Evolutionary conservation across 2,797 vertebrate genomes (phyloP), one percentile per base, ranked within the genome.

Genomic region (Kryptolebias ocellatus): DNA sequence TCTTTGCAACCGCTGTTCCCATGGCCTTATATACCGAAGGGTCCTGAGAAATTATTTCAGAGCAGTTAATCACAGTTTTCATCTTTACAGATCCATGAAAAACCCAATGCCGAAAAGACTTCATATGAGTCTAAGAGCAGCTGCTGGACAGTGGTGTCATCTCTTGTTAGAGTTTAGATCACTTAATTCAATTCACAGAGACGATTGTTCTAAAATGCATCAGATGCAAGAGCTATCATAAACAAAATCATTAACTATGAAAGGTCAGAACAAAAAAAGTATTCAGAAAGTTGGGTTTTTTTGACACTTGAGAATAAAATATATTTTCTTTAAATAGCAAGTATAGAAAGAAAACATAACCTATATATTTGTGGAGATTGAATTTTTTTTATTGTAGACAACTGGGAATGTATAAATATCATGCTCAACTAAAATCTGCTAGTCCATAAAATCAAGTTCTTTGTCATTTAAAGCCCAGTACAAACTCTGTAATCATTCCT

Each of bases 41-140:
- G 90, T 88, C 89, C 87, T 91, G 90, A 91, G 91, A 92, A 92
- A 82, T 86, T 8, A 77, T 81, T 80, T 81, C 59, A 75, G 63
- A 73, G 72, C 18, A 24, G 71, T 85, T 84, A 67, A 85, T 89
- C 83, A 78, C 80, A 27, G 34, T 83, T 87, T 89, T 85, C 51
- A 82, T 71, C 53, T 20, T 80, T 82, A 74, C 74, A 74, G 16
- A 59, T 20, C 78, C 64, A 73, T 83, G 72, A 77, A 60, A 72
- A 68, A 78, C 69, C 67, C 7, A 60, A 60, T 45, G 4, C 27
- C 66, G 62, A 87, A 83, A 31, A 67, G 64, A 83, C 31, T 46
- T 66, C 6, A 68, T 39, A 55, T 62, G 28, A 39, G 54, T 72
- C 29, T 70, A 39, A 64, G 55, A 79, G 59, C 18, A 12, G 64